These are phyloP conservation scores for Bembecia ichneumoniformis DNA, from an alignment of 2,888 invertebrate genomes.

Conservation along the genomic window DNA sequence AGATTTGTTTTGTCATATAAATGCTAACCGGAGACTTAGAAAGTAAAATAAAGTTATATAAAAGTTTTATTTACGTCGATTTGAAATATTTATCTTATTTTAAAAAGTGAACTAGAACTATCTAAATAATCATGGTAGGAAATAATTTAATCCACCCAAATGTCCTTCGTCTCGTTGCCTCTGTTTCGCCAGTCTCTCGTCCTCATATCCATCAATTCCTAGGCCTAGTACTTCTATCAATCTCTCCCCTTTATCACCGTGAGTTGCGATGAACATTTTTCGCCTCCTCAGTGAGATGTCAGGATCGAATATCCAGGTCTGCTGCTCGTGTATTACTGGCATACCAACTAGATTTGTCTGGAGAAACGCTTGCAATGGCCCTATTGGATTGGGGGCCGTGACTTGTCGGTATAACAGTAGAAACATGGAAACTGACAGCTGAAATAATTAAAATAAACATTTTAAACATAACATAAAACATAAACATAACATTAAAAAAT, in stretches of 20 bases:
- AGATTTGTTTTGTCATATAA: no score
- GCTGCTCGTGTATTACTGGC: constrained; percentile 72
- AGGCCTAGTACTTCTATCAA: constrained; percentile 77
- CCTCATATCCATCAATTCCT: constrained; percentile 75
- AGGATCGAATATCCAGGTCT: constrained; percentile 77
- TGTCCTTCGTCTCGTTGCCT: constrained; percentile 70
- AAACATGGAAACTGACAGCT: constrained; percentile 25
- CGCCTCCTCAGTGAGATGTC: constrained; percentile 73
- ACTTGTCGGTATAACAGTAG: constrained; percentile 28
- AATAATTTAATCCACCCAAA: constrained; percentile 63
- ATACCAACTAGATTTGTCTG: constrained; percentile 73
- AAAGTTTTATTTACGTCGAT: neutral
- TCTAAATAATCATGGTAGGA: constrained; percentile 24
- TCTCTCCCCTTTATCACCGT: constrained; percentile 75
- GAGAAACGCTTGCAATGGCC: constrained; percentile 41
- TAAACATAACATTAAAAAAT: no score
- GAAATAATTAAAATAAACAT: constrained; percentile 17
- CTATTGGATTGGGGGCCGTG: constrained; percentile 24
- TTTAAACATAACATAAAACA: constrained; percentile 12
- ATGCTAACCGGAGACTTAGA: no score
- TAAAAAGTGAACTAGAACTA: neutral
- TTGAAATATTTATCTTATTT: neutral
- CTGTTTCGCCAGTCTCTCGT: constrained; percentile 65
- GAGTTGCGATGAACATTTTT: constrained; percentile 71
- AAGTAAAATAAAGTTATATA: no score